These are phyloP conservation scores for Auanema freiburgensis DNA, from an alignment of 2,888 invertebrate genomes.

Conservation along the genomic window DNA sequence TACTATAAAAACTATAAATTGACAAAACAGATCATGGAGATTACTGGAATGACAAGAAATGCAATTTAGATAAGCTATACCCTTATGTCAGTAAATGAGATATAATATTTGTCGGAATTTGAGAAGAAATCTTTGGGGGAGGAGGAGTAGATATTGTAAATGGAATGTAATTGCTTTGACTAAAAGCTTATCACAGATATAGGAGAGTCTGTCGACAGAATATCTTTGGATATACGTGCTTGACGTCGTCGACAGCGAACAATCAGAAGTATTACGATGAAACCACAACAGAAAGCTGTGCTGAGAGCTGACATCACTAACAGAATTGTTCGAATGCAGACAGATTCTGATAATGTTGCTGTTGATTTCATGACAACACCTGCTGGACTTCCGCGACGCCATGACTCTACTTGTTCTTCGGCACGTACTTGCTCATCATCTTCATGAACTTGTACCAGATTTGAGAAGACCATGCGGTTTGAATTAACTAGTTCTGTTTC, in stretches of 20 bases:
- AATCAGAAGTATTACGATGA: constrained; percentile 2
- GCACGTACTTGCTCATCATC: constrained; percentile 12
- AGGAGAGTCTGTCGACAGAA: constrained; percentile 15
- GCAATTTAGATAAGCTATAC: too few species aligned
- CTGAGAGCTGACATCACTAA: constrained; percentile 12
- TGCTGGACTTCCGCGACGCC: constrained; percentile 4
- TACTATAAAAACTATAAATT: too few species aligned
- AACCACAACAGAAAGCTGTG: constrained; percentile 11
- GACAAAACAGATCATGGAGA: too few species aligned
- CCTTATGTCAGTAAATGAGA: too few species aligned
- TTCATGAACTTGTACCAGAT: constrained; percentile 20
- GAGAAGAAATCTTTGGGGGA: too few species aligned
- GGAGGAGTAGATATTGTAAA: constrained; percentile 13
- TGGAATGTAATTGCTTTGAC: background rate
- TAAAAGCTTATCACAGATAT: constrained; percentile 18
- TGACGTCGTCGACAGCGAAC: constrained; percentile 1
- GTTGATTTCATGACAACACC: constrained; percentile 2
- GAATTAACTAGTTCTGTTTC: constrained; percentile 8
- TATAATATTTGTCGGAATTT: too few species aligned
- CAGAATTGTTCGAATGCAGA: constrained; percentile 18
- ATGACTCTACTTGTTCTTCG: constrained; percentile 17
- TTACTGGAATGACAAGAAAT: too few species aligned
- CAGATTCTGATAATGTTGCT: constrained; percentile 10
- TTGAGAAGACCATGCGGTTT: constrained; percentile 20
- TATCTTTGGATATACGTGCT: background rate